Base-by-base conservation (phyloP, 1,140 invertebrate genomes). In the Diachasma alloeum region DNA sequence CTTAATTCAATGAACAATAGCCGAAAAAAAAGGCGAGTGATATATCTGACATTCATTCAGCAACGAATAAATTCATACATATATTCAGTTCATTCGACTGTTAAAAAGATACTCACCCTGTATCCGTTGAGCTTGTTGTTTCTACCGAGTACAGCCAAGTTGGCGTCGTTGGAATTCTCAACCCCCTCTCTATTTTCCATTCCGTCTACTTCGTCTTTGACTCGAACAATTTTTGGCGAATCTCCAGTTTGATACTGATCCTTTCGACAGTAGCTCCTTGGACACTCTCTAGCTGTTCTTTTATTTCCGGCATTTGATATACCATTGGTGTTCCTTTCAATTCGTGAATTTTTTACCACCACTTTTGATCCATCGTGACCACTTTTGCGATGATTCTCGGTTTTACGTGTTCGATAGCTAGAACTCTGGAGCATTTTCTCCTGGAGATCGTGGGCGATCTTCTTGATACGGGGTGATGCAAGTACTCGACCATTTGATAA, bases 51-150 rank as follows among this genome's bases (percentile, higher is more conserved):
- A 68, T 39, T 1, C 46, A 37, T 22, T 24, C 22, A 42, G 22
- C 19, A 19, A 19, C 10, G 5, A 31, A 56, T 56, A 48, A 44
- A 71, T 6, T 46, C 19, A 44, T 39, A 63, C 5, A 66, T 59
- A 19, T 17, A 26, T 24, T n/a, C 39, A 53, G 37, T 31, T 67
- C 48, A 56, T 56, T 39, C 69, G 48, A 73, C 46, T 73, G 36
- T 26, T 17, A 76, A 37, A 48, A 17, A 77, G 53, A 56, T 53
- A 83, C 83, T 83, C 68, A 84, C 83, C 81, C 78, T 82, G 76
- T 79, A 81, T 78, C 81, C 80, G 53, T 80, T 80, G 72, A 84
- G 73, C 67, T 82, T 82, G 71, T 83, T 80, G 77, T 74, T 81
- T 53, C 81, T 79, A 31, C 80, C 69, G 17, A 75, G 69, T 42